Conservation (phyloP, 1,140 invertebrate genomes). For the Hypsibius dujardini region DNA sequence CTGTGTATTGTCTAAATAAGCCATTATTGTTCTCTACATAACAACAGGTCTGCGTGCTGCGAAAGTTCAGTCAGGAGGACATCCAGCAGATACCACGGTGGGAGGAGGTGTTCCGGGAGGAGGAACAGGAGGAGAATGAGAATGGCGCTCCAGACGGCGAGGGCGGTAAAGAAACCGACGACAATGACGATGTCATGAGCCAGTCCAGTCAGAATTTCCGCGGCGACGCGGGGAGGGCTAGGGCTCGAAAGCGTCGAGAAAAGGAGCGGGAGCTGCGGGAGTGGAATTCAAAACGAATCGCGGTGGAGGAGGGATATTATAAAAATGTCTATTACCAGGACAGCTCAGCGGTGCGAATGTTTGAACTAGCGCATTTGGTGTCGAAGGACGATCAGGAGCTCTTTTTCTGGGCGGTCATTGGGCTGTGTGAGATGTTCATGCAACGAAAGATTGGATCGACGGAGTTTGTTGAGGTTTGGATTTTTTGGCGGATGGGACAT, state of each 20-base stretch:
- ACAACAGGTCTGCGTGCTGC: too few species aligned
- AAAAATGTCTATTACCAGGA: background rate
- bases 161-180: background rate
- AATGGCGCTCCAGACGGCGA: background rate
- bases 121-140: too few species aligned
- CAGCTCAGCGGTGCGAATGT: background rate
- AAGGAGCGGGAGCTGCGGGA: background rate
- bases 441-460: background rate
- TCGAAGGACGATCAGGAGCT: background rate
- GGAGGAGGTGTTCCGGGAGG: too few species aligned
- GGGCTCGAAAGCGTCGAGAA: background rate
- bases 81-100: too few species aligned
- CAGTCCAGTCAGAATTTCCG: background rate
- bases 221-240: background rate
- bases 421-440: slow-evolving; percentile 8
- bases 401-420: background rate
- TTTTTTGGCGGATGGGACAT: too few species aligned
- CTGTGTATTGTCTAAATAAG: too few species aligned
- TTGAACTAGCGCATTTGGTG: background rate
- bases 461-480: background rate
- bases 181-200: background rate
- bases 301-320: slow-evolving; percentile 7
- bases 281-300: background rate
- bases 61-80: too few species aligned
- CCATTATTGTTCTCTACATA: too few species aligned